Percentiles rank a stretch among this genome's conserved stretches.
Conservation (phyloP, 2,888 invertebrate species). For the Terebella lapidaria region DNA sequence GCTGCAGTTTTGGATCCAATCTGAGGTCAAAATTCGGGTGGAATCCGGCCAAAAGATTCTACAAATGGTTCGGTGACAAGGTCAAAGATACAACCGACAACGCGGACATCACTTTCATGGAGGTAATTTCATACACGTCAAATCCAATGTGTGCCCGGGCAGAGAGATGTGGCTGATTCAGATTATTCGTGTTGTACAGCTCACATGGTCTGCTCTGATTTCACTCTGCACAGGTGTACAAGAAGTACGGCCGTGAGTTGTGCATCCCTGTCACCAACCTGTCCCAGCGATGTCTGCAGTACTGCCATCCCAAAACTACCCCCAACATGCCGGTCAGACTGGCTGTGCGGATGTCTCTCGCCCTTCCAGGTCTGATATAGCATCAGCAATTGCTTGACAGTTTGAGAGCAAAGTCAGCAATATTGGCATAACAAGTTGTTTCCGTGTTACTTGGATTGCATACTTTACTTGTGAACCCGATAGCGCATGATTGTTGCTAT, state of each 20-base stretch:
- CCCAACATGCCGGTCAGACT: slow-evolving; percentile 42
- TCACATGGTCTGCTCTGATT: too few relatives aligned
- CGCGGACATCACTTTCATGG: slow-evolving; percentile 26
- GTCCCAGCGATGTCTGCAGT: slow-evolving; percentile 42
- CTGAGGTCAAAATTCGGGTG: slow-evolving; percentile 17
- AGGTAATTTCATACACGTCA: slow-evolving; percentile 13
- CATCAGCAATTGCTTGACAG: too few relatives aligned
- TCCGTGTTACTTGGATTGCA: too few relatives aligned
- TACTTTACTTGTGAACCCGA: too few relatives aligned
- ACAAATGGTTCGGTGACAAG: slow-evolving; percentile 38
- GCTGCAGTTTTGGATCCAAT: slow-evolving; percentile 12
- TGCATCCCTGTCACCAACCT: slow-evolving; percentile 47
- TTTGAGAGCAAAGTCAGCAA: too few relatives aligned
- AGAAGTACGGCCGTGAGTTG: slow-evolving; percentile 35
- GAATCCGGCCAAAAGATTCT: slow-evolving; percentile 28
- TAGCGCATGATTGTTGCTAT: too few relatives aligned
- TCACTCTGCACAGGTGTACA: too few relatives aligned
- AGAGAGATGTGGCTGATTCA: too few relatives aligned
- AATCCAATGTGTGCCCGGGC: too few relatives aligned
- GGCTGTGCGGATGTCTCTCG: slow-evolving; percentile 46
- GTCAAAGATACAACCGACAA: slow-evolving; percentile 27
- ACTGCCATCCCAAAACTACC: slow-evolving; percentile 47
- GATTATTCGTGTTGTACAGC: too few relatives aligned
- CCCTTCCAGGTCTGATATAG: slow-evolving; percentile 38
- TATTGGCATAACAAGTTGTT: too few relatives aligned